Evolutionary conservation across 2,113 vertebrate genomes (phyloP), one percentile per base, ranked within the genome.

Genomic region (Shinisaurus crocodilurus): DNA sequence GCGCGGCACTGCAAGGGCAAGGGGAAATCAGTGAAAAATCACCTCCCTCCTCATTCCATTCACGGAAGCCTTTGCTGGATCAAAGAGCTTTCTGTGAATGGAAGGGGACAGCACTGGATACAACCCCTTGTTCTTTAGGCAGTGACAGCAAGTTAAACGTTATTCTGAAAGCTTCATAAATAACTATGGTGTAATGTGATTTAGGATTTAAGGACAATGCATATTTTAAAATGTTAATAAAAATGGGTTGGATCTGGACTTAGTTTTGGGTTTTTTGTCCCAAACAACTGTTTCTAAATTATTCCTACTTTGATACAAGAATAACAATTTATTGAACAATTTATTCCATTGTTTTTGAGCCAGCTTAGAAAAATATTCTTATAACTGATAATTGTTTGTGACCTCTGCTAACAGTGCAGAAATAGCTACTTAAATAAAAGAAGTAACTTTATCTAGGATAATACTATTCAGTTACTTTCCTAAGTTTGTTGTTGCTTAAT

Each of bases 241-340:
- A 7, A 48, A 10, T 48, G 76, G 8, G 9, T 23, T 25, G 23
- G 25, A 40, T 74, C 10, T n/a, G 20, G 72, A 67, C 65, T 45
- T 43, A 45, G 43, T 77, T 23, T 23, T 77, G 45, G 45, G 40
- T 40, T 77, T 77, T 77, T 40, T 45, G 4, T 27, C 3, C 7
- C 3, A 8, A 79, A 79, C 6, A 79, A 88, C 67, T 90, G 0
- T 0, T 75, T 34, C 75, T 87, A 86, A 0, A 54, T 90, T 93
- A 92, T 37, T 87, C 89, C 1, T 82, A 85, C 23, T 93, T 34
- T 45, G 60, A 67, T 0, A 0, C 12, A 72, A 60, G 48, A 34
- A 7, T 37, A 27, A 86, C 43, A n/a, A n/a, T n/a, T n/a, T n/a
- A n/a, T n/a, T n/a, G n/a, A n/a, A n/a, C n/a, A n/a, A n/a, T 75